Base-by-base conservation (phyloP, 92 coral and sea anemone genomes). In the Bergia puertoricense region DNA sequence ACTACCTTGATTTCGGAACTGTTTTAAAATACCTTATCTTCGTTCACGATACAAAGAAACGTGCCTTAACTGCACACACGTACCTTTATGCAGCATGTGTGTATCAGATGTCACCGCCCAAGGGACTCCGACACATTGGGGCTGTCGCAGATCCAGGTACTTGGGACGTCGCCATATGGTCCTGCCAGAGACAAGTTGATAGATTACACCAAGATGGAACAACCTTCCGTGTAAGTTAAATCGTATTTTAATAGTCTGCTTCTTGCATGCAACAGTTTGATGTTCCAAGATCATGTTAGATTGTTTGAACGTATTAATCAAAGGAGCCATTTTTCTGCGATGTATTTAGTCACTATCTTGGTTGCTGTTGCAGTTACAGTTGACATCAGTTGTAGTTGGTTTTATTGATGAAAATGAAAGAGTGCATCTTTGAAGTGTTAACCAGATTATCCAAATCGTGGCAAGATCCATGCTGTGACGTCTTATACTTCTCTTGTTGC, bases 111-210 rank as follows among this genome's bases (percentile, higher is more conserved):
- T 81, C 98, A 94, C 79, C 94, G 99, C 20, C 99, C 99, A 57
- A 93, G 99, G 87, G 99, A 97, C 89, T 97, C 99, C 0, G 98
- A 92, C 69, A 91, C 92, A 3, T 45, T 97, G 91, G 99, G 99
- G 20, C 90, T 97, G 45, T 94, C 96, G 42, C 99, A 96, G 93
- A 94, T 97, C 85, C 94, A 94, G 88, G 93, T 97, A 13, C 88
- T 95, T 77, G 99, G 99, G 18, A 88, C 96, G 0, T 90, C 98
- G 0, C 89, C 96, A 30, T 96, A 93, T 85, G 98, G 98, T 59
- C 93, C 96, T 0, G 80, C 90, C 23, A 42, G 51, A 72, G 91
- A 77, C 43, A 88, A 77, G 36, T 81, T 85, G 18, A 79, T 82
- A 44, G 86, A 88, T 59, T 80, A 87, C 51, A 88, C 46, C 68